These are phyloP conservation scores for Anguilla anguilla DNA, from an alignment of 2,797 vertebrate genomes.

Conservation along the genomic window DNA sequence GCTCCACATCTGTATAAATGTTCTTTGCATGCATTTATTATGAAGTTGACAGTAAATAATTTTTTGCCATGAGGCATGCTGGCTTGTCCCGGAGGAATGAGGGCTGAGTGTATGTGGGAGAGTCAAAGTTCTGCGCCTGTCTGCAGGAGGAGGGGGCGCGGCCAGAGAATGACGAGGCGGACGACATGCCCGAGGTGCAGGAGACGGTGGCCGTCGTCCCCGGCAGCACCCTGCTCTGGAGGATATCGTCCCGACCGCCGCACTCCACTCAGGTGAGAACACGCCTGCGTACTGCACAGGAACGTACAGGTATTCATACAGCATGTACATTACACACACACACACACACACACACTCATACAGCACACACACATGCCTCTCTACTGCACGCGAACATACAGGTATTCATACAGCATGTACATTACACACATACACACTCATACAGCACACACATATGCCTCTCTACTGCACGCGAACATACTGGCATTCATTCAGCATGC, in stretches of 20 bases:
- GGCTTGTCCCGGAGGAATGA: no score
- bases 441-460: no score
- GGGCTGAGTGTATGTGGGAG: no score
- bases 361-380: no score
- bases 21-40: background rate
- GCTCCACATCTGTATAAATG: background rate
- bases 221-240: conserved; percentile 94
- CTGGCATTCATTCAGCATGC: background rate
- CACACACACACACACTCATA: no score
- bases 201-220: conserved; percentile 91
- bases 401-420: background rate
- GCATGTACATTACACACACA: no score
- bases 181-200: conserved; percentile 89
- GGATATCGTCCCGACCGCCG: conserved; percentile 85
- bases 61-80: background rate
- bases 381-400: no score
- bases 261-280: conserved; percentile 82
- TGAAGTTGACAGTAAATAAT: background rate
- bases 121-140: background rate
- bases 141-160: conserved; percentile 72
- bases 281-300: background rate
- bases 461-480: background rate
- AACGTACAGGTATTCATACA: background rate
- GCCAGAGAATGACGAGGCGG: conserved; percentile 79
- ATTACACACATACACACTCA: background rate